Evolutionary conservation across 2,888 invertebrate species (phyloP).

Genomic region (Frankliniella intonsa): DNA sequence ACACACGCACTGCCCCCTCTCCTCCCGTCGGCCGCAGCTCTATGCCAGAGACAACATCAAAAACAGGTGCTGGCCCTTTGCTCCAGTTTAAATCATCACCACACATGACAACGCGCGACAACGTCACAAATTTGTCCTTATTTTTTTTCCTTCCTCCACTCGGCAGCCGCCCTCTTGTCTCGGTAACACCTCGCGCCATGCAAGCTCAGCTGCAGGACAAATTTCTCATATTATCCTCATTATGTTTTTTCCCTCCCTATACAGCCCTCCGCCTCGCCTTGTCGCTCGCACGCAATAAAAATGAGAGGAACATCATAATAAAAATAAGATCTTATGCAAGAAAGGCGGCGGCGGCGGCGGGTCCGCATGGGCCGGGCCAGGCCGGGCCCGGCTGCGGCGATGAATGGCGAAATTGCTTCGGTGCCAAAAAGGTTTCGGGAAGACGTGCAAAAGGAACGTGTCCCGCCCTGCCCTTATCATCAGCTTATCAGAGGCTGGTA

Average conservation of each 20-base stretch:
- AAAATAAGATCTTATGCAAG: background rate
- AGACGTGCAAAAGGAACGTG: no score
- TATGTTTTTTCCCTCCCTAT: background rate
- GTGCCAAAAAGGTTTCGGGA: no score
- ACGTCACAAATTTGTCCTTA: no score
- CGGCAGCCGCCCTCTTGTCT: no score
- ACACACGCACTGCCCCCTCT: background rate
- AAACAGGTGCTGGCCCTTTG: background rate
- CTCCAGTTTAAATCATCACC: conserved; percentile 3
- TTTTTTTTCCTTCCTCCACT: no score
- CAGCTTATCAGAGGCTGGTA: background rate
- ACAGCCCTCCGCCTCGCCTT: background rate
- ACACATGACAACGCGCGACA: no score
- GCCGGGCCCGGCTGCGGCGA: no score
- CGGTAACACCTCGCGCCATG: background rate
- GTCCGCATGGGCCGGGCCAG: no score
- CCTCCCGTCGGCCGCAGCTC: background rate
- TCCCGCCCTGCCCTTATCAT: background rate
- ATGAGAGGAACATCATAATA: background rate
- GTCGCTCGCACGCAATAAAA: no score
- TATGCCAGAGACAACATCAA: background rate
- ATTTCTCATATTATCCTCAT: background rate
- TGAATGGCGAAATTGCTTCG: no score
- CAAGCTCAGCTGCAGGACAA: background rate
- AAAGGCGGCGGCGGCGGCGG: no score